Evolutionary conservation across 2,113 vertebrate species (phyloP).

Genomic region (Myodes glareolus): DNA sequence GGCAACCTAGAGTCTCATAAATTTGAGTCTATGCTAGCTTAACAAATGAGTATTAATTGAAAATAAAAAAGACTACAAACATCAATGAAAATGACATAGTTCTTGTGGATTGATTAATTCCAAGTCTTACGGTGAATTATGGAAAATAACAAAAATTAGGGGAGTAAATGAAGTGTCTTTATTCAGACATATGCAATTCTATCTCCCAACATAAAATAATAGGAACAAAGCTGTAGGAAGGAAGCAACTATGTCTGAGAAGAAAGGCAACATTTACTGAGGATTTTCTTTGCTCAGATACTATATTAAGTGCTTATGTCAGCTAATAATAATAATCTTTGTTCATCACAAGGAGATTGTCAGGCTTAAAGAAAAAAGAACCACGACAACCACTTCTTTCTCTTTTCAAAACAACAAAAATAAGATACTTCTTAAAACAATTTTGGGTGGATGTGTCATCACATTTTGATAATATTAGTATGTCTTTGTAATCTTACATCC

Average conservation of each 20-base stretch:
- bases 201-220: constrained; percentile 8
- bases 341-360: neutral
- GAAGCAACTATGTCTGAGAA: neutral
- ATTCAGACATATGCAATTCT: neutral
- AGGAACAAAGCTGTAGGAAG: neutral
- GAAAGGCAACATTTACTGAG: neutral
- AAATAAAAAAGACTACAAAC: neutral
- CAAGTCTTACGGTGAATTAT: neutral
- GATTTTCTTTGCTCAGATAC: neutral
- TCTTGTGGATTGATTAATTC: neutral
- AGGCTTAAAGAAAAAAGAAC: neutral
- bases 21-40: neutral
- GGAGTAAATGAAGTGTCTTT: neutral
- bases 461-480: neutral
- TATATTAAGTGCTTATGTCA: neutral
- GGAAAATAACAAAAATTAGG: neutral
- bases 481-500: neutral
- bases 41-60: neutral
- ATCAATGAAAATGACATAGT: neutral
- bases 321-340: neutral
- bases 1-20: neutral
- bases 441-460: neutral
- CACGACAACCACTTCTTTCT: neutral
- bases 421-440: neutral
- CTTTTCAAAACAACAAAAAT: constrained; percentile 40